Base-by-base conservation (phyloP, 1,140 invertebrate species). In the Philotrypesis tridentata region DNA sequence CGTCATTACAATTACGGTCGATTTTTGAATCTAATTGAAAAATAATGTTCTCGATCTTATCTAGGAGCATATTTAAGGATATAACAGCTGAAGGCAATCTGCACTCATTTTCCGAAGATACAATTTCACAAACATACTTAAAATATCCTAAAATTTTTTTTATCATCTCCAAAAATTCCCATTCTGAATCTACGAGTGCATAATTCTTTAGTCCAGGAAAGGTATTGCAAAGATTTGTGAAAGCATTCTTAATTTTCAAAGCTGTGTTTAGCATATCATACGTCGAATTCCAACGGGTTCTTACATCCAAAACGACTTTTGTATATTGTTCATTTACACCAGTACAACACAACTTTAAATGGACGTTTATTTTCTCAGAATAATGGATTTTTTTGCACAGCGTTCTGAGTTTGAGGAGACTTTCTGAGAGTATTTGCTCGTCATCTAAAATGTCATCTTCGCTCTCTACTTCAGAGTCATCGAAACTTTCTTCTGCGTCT, bases 71-170 rank as follows among this genome's bases (percentile, higher is more conserved):
- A 31, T 73, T 80, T 4, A 70, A 61, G 2, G 43, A 14, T 65
- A 80, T 40, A 25, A 80, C 70, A 23, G 40, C 68, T 21, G 25
- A n/a, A n/a, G n/a, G n/a, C n/a, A n/a, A n/a, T n/a, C n/a, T n/a
- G n/a, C n/a, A n/a, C n/a, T n/a, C n/a, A n/a, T n/a, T n/a, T n/a
- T n/a, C n/a, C n/a, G n/a, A n/a, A n/a, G n/a, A n/a, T n/a, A n/a
- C 17, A 0, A 43, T 60, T 37, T 67, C 21, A 14, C 29, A 65
- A n/a, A 77, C 8, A 11, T 67, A 21, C 43, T 77, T 48, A 48
- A 65, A 77, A 43, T 77, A 21, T 37, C 25, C 40, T 37, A 65
- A 43, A 65, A 65, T 5, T 9, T 65, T 43, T 48, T 40, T 40
- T 9, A 40, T 40, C 5, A 40, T 8, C 2, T 40, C 5, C 8